These are phyloP conservation scores for Entomobrya proxima DNA, from an alignment of 2,888 invertebrate species.

Conservation along the genomic window DNA sequence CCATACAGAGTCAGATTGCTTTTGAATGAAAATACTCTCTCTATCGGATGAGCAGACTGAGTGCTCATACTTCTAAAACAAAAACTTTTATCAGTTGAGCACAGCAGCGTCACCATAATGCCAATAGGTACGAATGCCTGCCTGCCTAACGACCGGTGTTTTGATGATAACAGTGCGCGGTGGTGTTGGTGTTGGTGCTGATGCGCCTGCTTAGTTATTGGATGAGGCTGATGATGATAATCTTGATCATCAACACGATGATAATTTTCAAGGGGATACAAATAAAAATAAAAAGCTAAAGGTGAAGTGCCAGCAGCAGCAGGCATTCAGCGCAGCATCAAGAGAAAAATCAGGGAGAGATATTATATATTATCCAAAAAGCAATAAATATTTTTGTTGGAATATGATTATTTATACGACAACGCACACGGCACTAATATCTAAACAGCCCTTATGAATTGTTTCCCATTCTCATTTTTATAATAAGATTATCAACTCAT, in stretches of 20 bases:
- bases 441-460: conserved; percentile 11
- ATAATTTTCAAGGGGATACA: conserved; percentile 38
- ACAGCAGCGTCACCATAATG: conserved; percentile 4
- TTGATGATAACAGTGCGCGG: conserved; percentile 2
- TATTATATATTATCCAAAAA: too few relatives aligned
- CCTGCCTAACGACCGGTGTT: neutral
- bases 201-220: neutral
- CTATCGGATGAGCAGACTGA: neutral
- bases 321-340: conserved; percentile 15
- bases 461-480: conserved; percentile 26
- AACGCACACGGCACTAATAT: neutral
- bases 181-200: conserved; percentile 27
- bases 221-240: neutral
- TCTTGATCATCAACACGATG: conserved; percentile 6
- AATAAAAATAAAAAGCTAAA: conserved; percentile 36
- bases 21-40: conserved; percentile 53
- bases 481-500: conserved; percentile 43
- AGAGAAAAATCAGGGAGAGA: neutral
- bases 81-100: too few relatives aligned
- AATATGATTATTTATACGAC: conserved; percentile 39
- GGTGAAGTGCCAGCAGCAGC: conserved; percentile 53
- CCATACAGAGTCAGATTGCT: conserved; percentile 59
- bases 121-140: conserved; percentile 26
- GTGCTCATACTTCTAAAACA: too few relatives aligned
- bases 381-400: conserved; percentile 64